These are phyloP conservation scores for Drosophila kuntzei DNA, from an alignment of 2,888 invertebrate genomes.

Conservation along the genomic window DNA sequence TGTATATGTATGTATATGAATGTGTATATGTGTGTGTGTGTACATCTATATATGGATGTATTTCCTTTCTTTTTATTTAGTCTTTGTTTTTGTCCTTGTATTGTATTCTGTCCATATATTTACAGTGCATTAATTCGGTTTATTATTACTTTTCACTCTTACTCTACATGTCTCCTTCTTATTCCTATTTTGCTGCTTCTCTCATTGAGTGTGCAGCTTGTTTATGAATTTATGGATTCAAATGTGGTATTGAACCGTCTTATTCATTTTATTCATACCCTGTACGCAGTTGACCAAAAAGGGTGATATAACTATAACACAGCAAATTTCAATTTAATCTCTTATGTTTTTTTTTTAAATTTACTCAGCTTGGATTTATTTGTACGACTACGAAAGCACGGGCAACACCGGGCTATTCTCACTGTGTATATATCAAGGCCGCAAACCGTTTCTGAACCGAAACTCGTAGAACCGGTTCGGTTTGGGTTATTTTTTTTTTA, in stretches of 20 bases:
- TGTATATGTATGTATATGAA: background rate
- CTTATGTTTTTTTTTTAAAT: no score
- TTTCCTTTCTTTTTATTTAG: constrained; percentile 30
- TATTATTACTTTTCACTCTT: constrained; percentile 60
- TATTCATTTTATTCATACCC: constrained; percentile 10
- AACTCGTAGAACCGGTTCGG: no score
- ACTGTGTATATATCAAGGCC: no score
- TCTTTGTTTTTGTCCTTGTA: constrained; percentile 56
- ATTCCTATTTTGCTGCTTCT: constrained; percentile 18
- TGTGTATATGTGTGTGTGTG: background rate
- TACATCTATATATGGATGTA: constrained; percentile 20
- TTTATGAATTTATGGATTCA: constrained; percentile 64
- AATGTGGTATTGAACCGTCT: constrained; percentile 35
- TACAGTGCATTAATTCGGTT: constrained; percentile 61
- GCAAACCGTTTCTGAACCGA: no score
- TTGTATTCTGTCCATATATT: constrained; percentile 36
- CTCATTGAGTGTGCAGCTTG: constrained; percentile 35
- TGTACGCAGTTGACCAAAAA: background rate
- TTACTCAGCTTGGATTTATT: background rate
- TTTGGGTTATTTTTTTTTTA: no score
- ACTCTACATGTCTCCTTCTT: constrained; percentile 24
- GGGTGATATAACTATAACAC: background rate
- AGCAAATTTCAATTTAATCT: background rate
- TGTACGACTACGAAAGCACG: background rate
- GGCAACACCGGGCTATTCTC: no score